Evolutionary conservation across 2,888 invertebrate genomes (phyloP).

Genomic region (Beris chalybata): DNA sequence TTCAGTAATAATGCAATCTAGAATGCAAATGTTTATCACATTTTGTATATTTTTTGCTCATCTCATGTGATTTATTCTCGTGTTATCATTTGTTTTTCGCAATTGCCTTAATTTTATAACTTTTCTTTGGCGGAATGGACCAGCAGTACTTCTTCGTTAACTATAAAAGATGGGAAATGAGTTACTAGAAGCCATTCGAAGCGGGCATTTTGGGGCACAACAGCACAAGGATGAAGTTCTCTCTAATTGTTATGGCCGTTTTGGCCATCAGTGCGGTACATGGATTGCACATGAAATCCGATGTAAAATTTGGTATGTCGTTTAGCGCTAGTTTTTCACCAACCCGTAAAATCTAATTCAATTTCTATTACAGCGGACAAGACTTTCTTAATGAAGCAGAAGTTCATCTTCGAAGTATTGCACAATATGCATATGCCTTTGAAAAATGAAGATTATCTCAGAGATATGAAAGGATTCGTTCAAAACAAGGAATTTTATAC

Average conservation of each 20-base stretch:
- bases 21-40: too few species aligned
- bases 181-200: background rate
- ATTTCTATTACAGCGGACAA: constrained; percentile 7
- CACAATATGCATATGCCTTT: constrained; percentile 54
- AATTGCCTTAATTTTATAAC: too few species aligned
- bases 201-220: background rate
- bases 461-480: constrained; percentile 29
- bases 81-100: too few species aligned
- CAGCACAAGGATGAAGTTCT: constrained; percentile 20
- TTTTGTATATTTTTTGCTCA: too few species aligned
- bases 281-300: background rate
- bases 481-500: constrained; percentile 27
- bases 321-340: background rate
- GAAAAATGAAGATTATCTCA: constrained; percentile 30
- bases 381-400: constrained; percentile 47
- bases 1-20: too few species aligned
- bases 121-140: too few species aligned
- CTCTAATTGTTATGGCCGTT: constrained; percentile 25
- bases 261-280: constrained; percentile 20
- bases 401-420: constrained; percentile 57
- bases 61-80: too few species aligned
- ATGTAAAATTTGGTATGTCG: constrained; percentile 15
- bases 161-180: background rate
- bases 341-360: constrained; percentile 1
- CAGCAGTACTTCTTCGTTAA: background rate